Evolutionary conservation across 2,797 vertebrate genomes (phyloP), one percentile per base, ranked within the genome.

Genomic region (Geotrypetes seraphini): DNA sequence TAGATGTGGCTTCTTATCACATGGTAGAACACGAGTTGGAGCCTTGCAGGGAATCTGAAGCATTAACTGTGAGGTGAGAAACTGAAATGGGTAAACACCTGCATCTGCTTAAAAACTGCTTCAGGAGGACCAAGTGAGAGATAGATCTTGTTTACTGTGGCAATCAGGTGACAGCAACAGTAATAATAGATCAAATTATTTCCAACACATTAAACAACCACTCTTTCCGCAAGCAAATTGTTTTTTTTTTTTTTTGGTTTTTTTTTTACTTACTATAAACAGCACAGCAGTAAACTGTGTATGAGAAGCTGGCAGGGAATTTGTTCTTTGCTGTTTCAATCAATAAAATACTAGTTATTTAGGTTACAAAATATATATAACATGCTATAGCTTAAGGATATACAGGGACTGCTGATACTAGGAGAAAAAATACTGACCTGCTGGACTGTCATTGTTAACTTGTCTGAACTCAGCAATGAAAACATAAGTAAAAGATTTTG

Each of bases 151-250:
- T 38, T 63, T 71, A 43, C 39, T 62, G 12, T 40, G 37, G 25
- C 39, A 57, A 61, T 51, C 21, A 26, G 15, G 26, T 61, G 57
- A 53, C 39, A 71, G 51, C 18, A 42, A 9, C 14, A 47, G 41
- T 31, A 27, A 23, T 58, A 66, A 53, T 66, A 54, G 0, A 46
- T 58, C 56, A 72, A 63, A 68, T 67, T 62, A 66, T 68, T 78
- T 79, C 51, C 31, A 57, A 63, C 22, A 63, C 39, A 55, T 70
- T 75, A 69, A 60, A 45, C 44, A 72, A 71, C 67, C 57, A 65
- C 73, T 21, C 58, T 60, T 74, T 74, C 31, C 60, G 12, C 5
- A 20, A 69, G 59, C 54, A 59, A 54, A 61, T 57, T 59, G 64
- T 68, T 71, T 62, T 48, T n/a, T 68, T 71, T 62, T 48, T n/a